These are phyloP conservation scores for Macaca nemestrina DNA, from an alignment of 2,113 vertebrate species.

Conservation along the genomic window DNA sequence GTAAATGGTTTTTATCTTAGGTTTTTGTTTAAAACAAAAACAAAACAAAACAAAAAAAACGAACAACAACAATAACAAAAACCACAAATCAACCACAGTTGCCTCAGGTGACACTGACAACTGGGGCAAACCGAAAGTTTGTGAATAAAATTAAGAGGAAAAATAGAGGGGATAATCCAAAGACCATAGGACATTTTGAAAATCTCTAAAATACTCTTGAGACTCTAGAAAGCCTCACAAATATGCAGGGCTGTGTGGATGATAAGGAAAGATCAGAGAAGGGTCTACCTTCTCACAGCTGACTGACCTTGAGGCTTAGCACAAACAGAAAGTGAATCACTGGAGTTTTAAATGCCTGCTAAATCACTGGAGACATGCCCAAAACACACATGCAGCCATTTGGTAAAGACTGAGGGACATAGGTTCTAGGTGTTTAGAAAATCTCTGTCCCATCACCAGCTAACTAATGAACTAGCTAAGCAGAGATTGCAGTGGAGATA, in stretches of 20 bases:
- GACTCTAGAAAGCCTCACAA: too few species aligned
- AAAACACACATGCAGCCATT: neutral
- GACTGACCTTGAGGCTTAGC: too few species aligned
- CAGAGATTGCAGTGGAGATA: neutral
- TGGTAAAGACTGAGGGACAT: neutral
- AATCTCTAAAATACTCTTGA: neutral
- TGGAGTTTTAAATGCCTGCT: neutral
- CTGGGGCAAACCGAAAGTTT: neutral
- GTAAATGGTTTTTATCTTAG: neutral
- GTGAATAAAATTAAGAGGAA: too few species aligned
- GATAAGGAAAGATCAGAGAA: neutral
- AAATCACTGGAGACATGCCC: fast-evolving
- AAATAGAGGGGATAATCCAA: neutral
- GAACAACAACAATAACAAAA: neutral
- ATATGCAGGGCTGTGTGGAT: fast-evolving
- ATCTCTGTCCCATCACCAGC: neutral
- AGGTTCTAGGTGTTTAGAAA: neutral
- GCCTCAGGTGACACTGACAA: neutral
- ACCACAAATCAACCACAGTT: neutral
- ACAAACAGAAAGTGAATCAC: neutral
- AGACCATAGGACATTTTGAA: neutral
- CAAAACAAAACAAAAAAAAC: neutral
- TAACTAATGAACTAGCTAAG: neutral
- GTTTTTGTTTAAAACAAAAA: neutral
- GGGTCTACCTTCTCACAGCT: too few species aligned